These are phyloP conservation scores for Albula goreensis DNA, from an alignment of 2,113 vertebrate genomes.

Conservation along the genomic window DNA sequence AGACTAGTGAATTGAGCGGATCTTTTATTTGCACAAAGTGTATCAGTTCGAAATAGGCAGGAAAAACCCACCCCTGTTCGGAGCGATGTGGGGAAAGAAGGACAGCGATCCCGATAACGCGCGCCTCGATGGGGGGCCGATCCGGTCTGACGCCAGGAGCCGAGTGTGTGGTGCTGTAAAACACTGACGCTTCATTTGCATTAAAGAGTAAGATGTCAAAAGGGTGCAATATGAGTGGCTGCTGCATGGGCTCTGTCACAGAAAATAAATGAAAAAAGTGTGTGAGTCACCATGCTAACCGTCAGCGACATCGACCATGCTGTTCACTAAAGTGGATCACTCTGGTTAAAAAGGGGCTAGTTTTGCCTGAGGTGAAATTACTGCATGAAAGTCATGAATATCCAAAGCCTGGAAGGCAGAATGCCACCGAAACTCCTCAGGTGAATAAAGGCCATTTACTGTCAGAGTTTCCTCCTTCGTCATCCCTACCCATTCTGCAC, in stretches of 20 bases:
- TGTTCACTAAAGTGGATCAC: background rate
- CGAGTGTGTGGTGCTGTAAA: background rate
- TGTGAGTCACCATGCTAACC: background rate
- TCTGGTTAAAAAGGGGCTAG: background rate
- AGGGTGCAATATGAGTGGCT: too few relatives aligned
- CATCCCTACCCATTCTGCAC: too few relatives aligned
- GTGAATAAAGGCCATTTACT: too few relatives aligned
- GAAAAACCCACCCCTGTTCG: background rate
- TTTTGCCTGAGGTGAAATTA: background rate
- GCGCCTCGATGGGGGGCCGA: too few relatives aligned
- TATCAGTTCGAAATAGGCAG: slow-evolving; percentile 6
- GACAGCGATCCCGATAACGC: background rate
- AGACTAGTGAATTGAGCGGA: background rate
- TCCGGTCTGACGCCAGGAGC: background rate
- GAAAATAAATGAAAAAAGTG: background rate
- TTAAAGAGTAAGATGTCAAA: background rate
- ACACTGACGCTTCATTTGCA: background rate
- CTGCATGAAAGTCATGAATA: background rate
- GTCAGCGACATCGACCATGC: background rate
- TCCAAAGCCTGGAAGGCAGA: background rate
- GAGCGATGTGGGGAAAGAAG: background rate
- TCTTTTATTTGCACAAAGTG: slow-evolving; percentile 17
- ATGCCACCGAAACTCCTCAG: too few relatives aligned
- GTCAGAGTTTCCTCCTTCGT: too few relatives aligned
- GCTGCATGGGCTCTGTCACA: too few relatives aligned